Evolutionary conservation across 2,888 invertebrate genomes (phyloP).

Genomic region (Empis livida): DNA sequence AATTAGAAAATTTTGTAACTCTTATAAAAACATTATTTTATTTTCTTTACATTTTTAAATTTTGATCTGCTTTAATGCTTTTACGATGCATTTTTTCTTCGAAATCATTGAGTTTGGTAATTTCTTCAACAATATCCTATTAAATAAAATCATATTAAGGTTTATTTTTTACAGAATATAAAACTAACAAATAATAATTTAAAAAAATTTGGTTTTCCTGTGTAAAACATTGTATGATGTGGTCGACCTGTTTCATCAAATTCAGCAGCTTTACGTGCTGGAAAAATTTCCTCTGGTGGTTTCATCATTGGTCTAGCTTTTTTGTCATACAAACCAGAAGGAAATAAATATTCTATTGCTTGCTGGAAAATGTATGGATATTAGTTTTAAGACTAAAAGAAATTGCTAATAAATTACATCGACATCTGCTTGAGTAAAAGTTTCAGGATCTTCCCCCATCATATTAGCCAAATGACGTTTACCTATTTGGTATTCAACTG

Average conservation of each 20-base stretch:
- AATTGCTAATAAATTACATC: slow-evolving; percentile 46
- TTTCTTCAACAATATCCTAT: slow-evolving; percentile 54
- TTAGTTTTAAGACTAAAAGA: background rate
- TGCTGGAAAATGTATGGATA: slow-evolving; percentile 41
- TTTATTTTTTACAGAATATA: background rate
- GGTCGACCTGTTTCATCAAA: slow-evolving; percentile 88
- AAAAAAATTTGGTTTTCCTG: slow-evolving; percentile 74
- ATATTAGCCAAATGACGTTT: slow-evolving; percentile 95
- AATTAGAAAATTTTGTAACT: slow-evolving; percentile 14
- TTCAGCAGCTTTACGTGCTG: slow-evolving; percentile 71
- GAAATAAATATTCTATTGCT: slow-evolving; percentile 89
- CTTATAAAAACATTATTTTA: background rate
- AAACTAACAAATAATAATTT: slow-evolving; percentile 61
- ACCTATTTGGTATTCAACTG: slow-evolving; percentile 75
- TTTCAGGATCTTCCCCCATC: slow-evolving; percentile 91
- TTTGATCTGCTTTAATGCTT: slow-evolving; percentile 46
- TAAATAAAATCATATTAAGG: slow-evolving; percentile 4
- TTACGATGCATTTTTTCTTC: slow-evolving; percentile 58
- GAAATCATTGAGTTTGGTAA: slow-evolving; percentile 50
- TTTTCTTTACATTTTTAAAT: slow-evolving; percentile 42
- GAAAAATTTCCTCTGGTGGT: slow-evolving; percentile 78
- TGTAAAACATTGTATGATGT: slow-evolving; percentile 84
- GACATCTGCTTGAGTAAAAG: slow-evolving; percentile 75
- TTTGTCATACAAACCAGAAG: slow-evolving; percentile 79
- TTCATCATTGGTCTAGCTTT: slow-evolving; percentile 82